phyloP scores from a whole-genome alignment of 2,797 vertebrate species.

The Glossophaga mutica region DNA sequence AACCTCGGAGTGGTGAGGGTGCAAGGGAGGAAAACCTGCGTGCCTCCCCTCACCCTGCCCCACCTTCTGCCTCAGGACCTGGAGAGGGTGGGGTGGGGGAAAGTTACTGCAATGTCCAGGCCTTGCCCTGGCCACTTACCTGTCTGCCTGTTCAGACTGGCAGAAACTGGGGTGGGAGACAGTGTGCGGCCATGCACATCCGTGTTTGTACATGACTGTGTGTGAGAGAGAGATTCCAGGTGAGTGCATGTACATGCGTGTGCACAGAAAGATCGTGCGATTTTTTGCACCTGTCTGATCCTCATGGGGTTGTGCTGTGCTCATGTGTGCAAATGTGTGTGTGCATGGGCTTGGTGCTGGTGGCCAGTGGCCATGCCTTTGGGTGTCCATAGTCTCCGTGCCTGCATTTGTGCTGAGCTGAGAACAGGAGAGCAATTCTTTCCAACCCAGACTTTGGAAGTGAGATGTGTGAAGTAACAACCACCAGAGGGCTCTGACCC shows the following conservation, averaged over 20 bases:
- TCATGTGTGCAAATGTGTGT: background rate
- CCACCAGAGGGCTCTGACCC: background rate
- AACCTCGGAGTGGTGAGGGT: background rate
- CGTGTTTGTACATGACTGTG: background rate
- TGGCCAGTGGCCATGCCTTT: background rate
- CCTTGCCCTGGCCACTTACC: background rate
- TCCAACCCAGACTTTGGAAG: background rate
- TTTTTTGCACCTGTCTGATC: background rate
- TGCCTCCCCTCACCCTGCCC: too few species aligned
- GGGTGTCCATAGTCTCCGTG: fast-evolving
- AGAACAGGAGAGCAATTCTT: background rate
- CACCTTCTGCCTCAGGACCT: background rate
- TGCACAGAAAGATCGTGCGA: background rate
- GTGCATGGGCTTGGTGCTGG: background rate
- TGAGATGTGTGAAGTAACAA: background rate
- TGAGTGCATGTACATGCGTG: background rate
- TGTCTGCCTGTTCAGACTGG: fast-evolving
- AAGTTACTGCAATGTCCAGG: background rate
- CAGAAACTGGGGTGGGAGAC: background rate
- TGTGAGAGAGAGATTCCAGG: background rate
- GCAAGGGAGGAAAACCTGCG: background rate
- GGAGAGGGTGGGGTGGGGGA: background rate
- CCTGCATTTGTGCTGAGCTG: background rate
- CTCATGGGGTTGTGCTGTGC: background rate
- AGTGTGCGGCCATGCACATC: background rate